These are phyloP conservation scores for Todiramphus chloris DNA, from an alignment of 2,113 vertebrate genomes.

Conservation along the genomic window DNA sequence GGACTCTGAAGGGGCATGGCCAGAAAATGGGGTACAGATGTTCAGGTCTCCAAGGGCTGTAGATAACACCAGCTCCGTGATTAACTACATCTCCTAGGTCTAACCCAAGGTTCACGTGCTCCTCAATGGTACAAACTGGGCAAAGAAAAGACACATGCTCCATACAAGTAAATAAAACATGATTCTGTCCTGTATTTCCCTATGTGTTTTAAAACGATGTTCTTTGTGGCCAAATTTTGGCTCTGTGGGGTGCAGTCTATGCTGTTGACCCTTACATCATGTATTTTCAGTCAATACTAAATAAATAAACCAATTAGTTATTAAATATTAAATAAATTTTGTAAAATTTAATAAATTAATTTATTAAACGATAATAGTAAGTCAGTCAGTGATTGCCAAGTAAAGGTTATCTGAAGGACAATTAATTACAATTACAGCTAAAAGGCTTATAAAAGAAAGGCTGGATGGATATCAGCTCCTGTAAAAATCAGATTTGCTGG, in stretches of 20 bases:
- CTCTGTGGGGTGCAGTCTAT: not conserved
- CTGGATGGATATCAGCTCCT: not conserved
- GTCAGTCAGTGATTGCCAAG: not conserved
- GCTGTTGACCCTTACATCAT: not conserved
- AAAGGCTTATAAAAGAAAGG: not conserved
- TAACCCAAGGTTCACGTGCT: rapidly evolving
- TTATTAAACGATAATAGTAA: not conserved
- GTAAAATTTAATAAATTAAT: not conserved
- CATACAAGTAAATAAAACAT: not conserved
- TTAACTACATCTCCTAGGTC: not conserved
- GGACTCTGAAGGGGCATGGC: not conserved
- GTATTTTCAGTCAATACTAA: not conserved
- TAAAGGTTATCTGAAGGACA: not conserved
- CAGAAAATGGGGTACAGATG: not conserved
- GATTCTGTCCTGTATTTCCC: not conserved
- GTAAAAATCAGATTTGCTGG: not conserved
- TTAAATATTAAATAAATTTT: not conserved
- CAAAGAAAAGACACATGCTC: not conserved
- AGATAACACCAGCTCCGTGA: not conserved
- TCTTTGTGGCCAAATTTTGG: not conserved
- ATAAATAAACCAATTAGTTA: not conserved
- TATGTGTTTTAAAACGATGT: not conserved
- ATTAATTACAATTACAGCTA: not conserved
- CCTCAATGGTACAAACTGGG: not conserved
- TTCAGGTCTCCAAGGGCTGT: not conserved